A percentile compares a stretch with the other conserved stretches of the same genome.
Conservation (phyloP, 2,113 vertebrate species). For the Grallaria varia region DNA sequence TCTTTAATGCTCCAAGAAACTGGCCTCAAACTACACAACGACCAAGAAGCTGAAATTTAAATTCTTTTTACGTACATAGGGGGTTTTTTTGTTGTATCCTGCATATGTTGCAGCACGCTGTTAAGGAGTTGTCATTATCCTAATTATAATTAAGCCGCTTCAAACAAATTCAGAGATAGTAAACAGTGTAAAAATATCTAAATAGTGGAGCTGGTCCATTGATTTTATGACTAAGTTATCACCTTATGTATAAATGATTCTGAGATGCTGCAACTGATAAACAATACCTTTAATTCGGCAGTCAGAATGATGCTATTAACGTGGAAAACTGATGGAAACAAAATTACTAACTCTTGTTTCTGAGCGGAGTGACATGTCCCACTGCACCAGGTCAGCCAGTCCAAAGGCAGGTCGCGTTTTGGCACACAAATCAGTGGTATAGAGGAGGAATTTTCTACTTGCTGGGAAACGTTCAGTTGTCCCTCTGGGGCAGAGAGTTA, state of each 20-base stretch:
- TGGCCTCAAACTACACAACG: neutral
- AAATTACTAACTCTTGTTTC: neutral
- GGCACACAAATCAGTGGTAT: neutral
- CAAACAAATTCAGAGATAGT: neutral
- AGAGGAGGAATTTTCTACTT: neutral
- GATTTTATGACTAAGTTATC: slow-evolving; percentile 23
- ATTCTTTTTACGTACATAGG: neutral
- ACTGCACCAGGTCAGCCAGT: neutral
- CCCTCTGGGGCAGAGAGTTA: neutral
- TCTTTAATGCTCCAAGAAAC: slow-evolving; percentile 13
- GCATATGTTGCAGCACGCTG: neutral
- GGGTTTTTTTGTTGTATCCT: neutral
- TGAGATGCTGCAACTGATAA: neutral
- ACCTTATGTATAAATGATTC: neutral
- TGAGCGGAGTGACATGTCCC: neutral
- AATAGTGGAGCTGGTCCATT: neutral
- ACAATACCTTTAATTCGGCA: neutral
- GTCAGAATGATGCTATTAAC: neutral
- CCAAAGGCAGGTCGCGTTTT: neutral
- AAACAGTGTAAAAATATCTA: slow-evolving; percentile 37
- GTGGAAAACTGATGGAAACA: neutral
- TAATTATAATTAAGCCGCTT: slow-evolving; percentile 47
- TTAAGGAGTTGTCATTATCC: slow-evolving; percentile 27
- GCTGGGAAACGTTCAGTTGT: neutral
- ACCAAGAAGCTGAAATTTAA: neutral